Conservation (phyloP, 2,888 invertebrate genomes). For the Phyllotreta striolata region DNA sequence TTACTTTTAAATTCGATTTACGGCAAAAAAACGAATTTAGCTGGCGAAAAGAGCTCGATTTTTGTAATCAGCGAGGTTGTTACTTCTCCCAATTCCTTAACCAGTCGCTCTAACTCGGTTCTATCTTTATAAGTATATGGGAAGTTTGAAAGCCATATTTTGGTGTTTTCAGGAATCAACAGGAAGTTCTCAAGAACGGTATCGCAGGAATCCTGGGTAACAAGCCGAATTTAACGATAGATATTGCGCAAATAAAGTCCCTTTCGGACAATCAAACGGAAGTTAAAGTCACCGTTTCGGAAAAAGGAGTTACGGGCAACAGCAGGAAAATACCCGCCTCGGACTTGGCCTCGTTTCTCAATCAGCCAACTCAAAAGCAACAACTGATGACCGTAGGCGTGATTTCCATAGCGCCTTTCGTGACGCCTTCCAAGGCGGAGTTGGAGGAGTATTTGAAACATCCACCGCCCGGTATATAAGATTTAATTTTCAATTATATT, state of each 20-base stretch:
- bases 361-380: slow-evolving; percentile 74
- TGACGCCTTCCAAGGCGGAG: slow-evolving; percentile 79
- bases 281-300: slow-evolving; percentile 74
- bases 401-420: slow-evolving; percentile 74
- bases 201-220: slow-evolving; percentile 79
- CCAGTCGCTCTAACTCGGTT: too few species aligned
- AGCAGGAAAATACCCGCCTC: slow-evolving; percentile 75
- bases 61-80: too few species aligned
- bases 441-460: slow-evolving; percentile 88
- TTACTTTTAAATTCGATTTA: too few species aligned
- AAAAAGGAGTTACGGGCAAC: slow-evolving; percentile 72
- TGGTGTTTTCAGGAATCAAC: slow-evolving; percentile 67
- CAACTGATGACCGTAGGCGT: slow-evolving; percentile 79
- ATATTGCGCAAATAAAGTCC: slow-evolving; percentile 80
- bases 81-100: too few species aligned
- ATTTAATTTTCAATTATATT: too few species aligned
- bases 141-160: too few species aligned
- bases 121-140: too few species aligned
- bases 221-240: slow-evolving; percentile 82
- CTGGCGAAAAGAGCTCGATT: too few species aligned
- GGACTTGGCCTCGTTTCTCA: slow-evolving; percentile 75
- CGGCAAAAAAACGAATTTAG: too few species aligned
- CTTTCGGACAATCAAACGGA: slow-evolving; percentile 81
- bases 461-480: slow-evolving; percentile 84
- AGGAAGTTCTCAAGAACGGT: slow-evolving; percentile 73